Base-by-base conservation (phyloP, 37 sponge, comb jelly and placozoan genomes). In the Bolinopsis microptera region DNA sequence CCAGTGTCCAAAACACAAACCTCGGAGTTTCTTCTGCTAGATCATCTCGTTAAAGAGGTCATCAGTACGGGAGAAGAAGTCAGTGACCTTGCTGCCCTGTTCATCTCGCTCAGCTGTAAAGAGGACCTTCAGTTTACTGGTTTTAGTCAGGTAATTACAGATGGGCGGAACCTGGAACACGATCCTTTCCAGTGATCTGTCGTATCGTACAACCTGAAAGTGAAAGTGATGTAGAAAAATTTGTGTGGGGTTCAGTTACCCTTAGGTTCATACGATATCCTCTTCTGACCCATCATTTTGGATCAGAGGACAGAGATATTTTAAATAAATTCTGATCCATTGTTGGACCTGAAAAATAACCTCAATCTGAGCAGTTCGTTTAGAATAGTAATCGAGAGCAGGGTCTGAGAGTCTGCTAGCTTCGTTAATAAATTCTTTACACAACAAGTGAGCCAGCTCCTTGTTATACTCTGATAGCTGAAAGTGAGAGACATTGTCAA, bases 311-410 rank as follows among this genome's bases (percentile, higher is more conserved):
- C n/a, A n/a, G n/a, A n/a, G n/a, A n/a, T n/a, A n/a, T n/a, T n/a
- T n/a, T n/a, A n/a, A n/a, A n/a, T n/a, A n/a, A n/a, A n/a, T n/a
- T n/a, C n/a, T n/a, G n/a, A n/a, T n/a, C n/a, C n/a, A n/a, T n/a
- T n/a, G n/a, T n/a, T n/a, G n/a, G n/a, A n/a, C n/a, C n/a, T n/a
- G n/a, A n/a, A n/a, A n/a, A n/a, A n/a, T n/a, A 77, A 98, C 99
- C 95, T 98, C 99, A 92, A 98, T 97, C 70, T 97, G 96, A 36
- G 97, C 96, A 32, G 99, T 98, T 93, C 94, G 93, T 18, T 93
- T 69, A 38, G 94, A 93, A 83, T 96, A 98, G 94, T 95, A 94
- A n/a, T 80, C 32, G 22, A 97, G 93, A 0, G 97, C 95, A 0
- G 95, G 95, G 37, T 94, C 82, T 0, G 38, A 74, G 30, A 32